Percentiles rank a stretch among this genome's conserved stretches.
Evolutionary conservation across 2,888 invertebrate species (phyloP).

Genomic region (Spodoptera picta): DNA sequence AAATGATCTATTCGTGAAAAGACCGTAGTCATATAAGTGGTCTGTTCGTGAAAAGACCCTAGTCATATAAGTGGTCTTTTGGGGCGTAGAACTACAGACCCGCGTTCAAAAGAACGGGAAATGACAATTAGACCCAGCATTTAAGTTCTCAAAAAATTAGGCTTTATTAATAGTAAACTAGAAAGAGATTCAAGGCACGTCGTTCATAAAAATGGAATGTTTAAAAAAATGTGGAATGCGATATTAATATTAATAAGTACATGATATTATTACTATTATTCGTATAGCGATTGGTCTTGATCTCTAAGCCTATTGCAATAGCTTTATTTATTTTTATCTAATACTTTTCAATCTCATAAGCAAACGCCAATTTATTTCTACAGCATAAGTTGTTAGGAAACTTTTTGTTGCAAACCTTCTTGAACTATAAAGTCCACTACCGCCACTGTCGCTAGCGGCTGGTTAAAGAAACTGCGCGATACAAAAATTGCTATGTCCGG

Average conservation of each 20-base stretch:
- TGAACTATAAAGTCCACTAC: slow-evolving; percentile 28
- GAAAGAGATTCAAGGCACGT: slow-evolving; percentile 63
- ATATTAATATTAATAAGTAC: slow-evolving; percentile 35
- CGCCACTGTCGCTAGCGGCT: slow-evolving; percentile 35
- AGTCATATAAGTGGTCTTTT: too few relatives aligned
- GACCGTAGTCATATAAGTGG: too few relatives aligned
- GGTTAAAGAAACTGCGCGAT: slow-evolving; percentile 25
- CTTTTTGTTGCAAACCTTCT: slow-evolving; percentile 20
- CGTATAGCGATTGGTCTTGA: slow-evolving; percentile 39
- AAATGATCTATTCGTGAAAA: too few relatives aligned
- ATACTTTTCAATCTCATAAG: slow-evolving; percentile 20
- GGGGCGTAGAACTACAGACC: too few relatives aligned
- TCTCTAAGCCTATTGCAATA: slow-evolving; percentile 24
- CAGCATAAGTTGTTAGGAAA: slow-evolving; percentile 22
- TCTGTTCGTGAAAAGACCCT: too few relatives aligned
- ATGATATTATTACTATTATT: slow-evolving; percentile 7
- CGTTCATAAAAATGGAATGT: slow-evolving; percentile 42
- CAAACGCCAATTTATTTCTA: slow-evolving; percentile 14
- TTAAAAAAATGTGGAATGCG: slow-evolving; percentile 23
- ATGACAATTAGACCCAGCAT: too few relatives aligned
- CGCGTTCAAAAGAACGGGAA: too few relatives aligned
- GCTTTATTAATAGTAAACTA: slow-evolving; percentile 29
- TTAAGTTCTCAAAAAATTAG: slow-evolving; percentile 2
- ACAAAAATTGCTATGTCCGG: slow-evolving; percentile 43
- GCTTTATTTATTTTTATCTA: slow-evolving; percentile 4